Base-by-base conservation (phyloP, 2,888 invertebrate genomes). In the Resseliella maxima region DNA sequence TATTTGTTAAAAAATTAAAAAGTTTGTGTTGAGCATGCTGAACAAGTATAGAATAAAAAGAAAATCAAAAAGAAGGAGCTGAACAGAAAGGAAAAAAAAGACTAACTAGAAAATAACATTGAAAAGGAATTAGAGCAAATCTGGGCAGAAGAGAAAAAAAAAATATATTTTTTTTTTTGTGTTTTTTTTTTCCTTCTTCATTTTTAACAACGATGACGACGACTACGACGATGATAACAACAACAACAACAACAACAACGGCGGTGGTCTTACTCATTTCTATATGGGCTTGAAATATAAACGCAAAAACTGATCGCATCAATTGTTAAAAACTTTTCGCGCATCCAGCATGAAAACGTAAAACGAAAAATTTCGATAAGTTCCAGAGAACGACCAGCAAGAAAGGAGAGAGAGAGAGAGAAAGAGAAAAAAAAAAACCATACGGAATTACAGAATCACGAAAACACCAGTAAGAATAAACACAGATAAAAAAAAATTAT, bases 1-100 rank as follows among this genome's bases (percentile, higher is more conserved):
- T 72, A 72, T 72, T 72, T 72, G 72, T 72, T 72, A 72, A 72
- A 72, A 72, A 72, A 72, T 72, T 72, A 72, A 72, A 72, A 72
- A 72, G 72, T 72, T 72, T 72, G 72, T 72, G 72, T 72, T 72
- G 72, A 72, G 72, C 72, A 72, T 31, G 31, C 72, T 35, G 72
- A 72, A 72, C 31, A 72, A 72, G 31, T 72, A 72, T 35, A 15
- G 18, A 72, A 72, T 31, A 72, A 15, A 31, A 31, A 72, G 15
- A 27, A 6, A 31, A 35, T 2, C 6, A 31, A 72, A 72, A 31
- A 27, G 3, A 31, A 12, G 31, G 2, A 59, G 59, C 59, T 59
- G 59, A 59, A 59, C 5, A 59, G 59, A 59, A n/a, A n/a, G n/a
- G n/a, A n/a, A n/a, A n/a, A n/a, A 72, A 72, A 72, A 35, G 72